Evolutionary conservation across 2,888 invertebrate genomes (phyloP), one percentile per base, ranked within the genome.

Genomic region (Hemistola chrysoprasaria): DNA sequence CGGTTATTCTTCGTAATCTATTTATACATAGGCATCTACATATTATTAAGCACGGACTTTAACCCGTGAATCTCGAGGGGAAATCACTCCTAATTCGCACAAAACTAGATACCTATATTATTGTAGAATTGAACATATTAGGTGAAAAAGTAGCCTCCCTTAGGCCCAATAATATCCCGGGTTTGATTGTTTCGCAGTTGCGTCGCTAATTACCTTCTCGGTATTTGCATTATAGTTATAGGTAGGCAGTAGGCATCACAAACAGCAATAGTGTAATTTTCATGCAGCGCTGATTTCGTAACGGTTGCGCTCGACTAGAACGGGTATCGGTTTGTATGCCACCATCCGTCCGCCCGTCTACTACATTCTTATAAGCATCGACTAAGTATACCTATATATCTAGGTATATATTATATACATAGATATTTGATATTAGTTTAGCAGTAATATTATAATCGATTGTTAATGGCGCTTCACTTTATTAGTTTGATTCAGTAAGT

Each of bases 1-100:
- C 87, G 88, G 81, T 82, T 79, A 83, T 84, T 83, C 84, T 83
- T 78, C 79, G 83, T 86, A 84, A 85, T 85, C 85, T 86, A 86
- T 88, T 84, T 87, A 82, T 85, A 83, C 70, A 71, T 85, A 52
- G 42, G 41, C 46, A 82, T 82, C 78, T 82, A 69, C 66, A 78
- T 26, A 28, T 30, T 69, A 67, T 62, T 74, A 72, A 79, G 76
- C 74, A 79, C 77, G 78, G 80, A 83, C 82, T 83, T 83, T 79
- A 84, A 84, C 78, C 66, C 56, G 59, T 46, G 32, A 31, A 28
- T 16, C 47, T 44, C 16, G 3, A 16, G 16, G 4, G 16, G 4
- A 16, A 16, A 16, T 4, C 16, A 16, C 2, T 16, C 16, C 16
- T 16, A 16, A 16, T 16, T 16, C 4, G 16, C 16, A 16, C 16